Evolutionary conservation across 2,888 invertebrate species (phyloP).

Genomic region (Conchocele bisecta): DNA sequence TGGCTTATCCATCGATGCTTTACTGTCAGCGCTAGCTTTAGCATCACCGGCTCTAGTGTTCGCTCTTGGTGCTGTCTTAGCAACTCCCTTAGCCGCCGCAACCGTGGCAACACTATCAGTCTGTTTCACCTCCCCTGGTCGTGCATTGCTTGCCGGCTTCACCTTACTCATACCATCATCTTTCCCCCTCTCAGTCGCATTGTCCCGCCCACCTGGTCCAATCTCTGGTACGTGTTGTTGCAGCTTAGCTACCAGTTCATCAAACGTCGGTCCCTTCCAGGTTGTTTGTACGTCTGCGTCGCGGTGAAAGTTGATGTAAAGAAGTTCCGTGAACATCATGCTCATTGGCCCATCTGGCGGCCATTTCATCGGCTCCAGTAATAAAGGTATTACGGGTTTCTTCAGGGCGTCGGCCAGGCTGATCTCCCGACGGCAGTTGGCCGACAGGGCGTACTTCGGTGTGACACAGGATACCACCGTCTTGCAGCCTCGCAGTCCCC

Average conservation of each 20-base stretch:
- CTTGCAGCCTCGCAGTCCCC: slow-evolving; percentile 73
- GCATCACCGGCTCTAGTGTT: neutral
- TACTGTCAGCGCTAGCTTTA: neutral
- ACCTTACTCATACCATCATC: neutral
- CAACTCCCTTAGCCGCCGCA: too few relatives aligned
- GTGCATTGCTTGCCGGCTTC: neutral
- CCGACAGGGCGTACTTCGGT: slow-evolving; percentile 78
- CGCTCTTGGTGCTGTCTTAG: neutral
- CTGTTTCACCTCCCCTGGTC: too few relatives aligned
- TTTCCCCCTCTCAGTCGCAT: neutral
- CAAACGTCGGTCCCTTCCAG: slow-evolving; percentile 70
- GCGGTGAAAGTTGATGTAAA: slow-evolving; percentile 73
- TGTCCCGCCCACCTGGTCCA: neutral
- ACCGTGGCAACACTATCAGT: too few relatives aligned
- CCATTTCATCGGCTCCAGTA: slow-evolving; percentile 78
- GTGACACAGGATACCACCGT: slow-evolving; percentile 80
- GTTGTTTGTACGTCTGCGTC: slow-evolving; percentile 58
- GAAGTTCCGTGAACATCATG: slow-evolving; percentile 77
- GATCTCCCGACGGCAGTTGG: slow-evolving; percentile 80
- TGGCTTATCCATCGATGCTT: too few relatives aligned
- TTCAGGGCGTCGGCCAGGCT: slow-evolving; percentile 78
- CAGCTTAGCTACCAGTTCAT: slow-evolving; percentile 64
- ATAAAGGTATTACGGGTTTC: slow-evolving; percentile 78
- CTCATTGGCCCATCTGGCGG: slow-evolving; percentile 81
- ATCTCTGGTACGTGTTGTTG: neutral